Conservation (phyloP, 2,797 vertebrate species). For the Alexandromys oeconomus region DNA sequence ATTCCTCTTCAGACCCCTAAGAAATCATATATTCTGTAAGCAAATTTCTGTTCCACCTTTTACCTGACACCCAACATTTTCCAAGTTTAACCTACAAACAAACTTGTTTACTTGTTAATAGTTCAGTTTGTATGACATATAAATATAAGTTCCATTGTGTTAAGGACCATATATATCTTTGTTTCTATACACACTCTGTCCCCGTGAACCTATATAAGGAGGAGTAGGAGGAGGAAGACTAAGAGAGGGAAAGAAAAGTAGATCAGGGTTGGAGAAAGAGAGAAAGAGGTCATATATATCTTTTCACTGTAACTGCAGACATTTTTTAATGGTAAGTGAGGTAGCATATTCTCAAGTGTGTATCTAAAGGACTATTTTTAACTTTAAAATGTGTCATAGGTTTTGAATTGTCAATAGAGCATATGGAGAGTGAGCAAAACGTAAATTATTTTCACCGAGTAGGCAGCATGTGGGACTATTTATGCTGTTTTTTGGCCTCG, state of each 20-base stretch:
- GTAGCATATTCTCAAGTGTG: neutral
- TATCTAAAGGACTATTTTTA: neutral
- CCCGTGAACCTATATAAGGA: neutral
- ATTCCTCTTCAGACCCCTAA: too few relatives aligned
- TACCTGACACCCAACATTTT: neutral
- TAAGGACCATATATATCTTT: neutral
- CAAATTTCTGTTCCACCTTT: neutral
- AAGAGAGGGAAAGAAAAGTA: rapidly evolving
- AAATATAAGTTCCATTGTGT: neutral
- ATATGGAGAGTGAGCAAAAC: neutral
- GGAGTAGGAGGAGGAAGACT: neutral
- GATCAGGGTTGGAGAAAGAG: too few relatives aligned
- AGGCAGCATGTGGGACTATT: neutral
- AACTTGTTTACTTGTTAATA: neutral
- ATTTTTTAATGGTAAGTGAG: neutral
- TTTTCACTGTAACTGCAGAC: neutral
- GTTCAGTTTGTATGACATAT: neutral
- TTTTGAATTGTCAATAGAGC: conserved; percentile 8
- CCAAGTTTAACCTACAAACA: neutral
- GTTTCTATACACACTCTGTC: neutral
- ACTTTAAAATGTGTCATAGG: neutral
- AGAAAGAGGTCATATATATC: neutral
- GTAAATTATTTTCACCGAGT: neutral
- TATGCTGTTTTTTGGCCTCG: neutral
- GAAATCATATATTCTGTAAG: neutral